A percentile compares a stretch with the other conserved stretches of the same genome.
phyloP scores from a whole-genome alignment of 2,113 vertebrate species.

The Chunga burmeisteri region DNA sequence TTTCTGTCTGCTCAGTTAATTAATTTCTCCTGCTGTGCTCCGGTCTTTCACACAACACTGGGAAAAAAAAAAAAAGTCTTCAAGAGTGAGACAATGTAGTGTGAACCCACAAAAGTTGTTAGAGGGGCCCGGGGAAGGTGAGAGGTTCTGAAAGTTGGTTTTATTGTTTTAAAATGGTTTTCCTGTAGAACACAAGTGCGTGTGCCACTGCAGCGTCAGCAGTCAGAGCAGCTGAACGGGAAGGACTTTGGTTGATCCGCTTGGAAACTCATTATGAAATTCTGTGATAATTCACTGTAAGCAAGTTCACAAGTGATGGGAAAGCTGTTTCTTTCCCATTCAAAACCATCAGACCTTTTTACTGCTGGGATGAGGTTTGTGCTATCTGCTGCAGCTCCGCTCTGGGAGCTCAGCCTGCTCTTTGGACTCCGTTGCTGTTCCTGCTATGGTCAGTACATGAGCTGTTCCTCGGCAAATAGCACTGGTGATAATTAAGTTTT shows the following conservation, averaged over 20 bases:
- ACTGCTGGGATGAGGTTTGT: neutral
- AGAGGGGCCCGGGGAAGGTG: neutral
- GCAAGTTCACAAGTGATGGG: neutral
- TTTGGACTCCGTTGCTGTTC: neutral
- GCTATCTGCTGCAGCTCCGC: neutral
- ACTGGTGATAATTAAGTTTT: neutral
- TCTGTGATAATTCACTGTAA: neutral
- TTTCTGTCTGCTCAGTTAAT: constrained; percentile 39
- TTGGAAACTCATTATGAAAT: neutral
- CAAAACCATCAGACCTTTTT: neutral
- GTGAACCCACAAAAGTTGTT: neutral
- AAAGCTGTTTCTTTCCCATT: neutral
- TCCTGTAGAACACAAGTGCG: neutral
- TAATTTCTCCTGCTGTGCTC: constrained; percentile 42
- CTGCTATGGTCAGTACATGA: neutral
- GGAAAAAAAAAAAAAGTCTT: neutral
- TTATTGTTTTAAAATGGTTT: neutral
- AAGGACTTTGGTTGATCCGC: neutral
- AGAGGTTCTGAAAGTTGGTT: neutral
- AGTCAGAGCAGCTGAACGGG: neutral
- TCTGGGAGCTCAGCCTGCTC: neutral
- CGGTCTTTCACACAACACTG: neutral
- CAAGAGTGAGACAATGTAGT: neutral
- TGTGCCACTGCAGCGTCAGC: neutral
- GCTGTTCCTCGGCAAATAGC: neutral